These are phyloP conservation scores for Paedocypris sp. DNA, from an alignment of 2,113 vertebrate species.

Conservation along the genomic window DNA sequence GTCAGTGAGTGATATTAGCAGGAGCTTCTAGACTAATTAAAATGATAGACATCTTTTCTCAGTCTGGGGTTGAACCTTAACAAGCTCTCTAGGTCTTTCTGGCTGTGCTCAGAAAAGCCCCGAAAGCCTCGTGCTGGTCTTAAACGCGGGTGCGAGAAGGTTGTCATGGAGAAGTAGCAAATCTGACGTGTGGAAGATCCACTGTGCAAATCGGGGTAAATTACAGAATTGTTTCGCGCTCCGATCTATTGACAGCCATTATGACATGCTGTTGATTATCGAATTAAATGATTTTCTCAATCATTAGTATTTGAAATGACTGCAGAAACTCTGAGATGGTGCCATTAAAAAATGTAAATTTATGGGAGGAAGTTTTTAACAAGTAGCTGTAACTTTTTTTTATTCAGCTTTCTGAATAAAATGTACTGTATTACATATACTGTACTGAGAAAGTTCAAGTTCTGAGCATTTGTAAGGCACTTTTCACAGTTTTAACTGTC, in stretches of 20 bases:
- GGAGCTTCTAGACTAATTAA: slow-evolving; percentile 26
- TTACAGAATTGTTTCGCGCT: background rate
- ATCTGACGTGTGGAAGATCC: background rate
- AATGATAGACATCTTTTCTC: background rate
- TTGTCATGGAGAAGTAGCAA: background rate
- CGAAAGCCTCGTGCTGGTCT: background rate
- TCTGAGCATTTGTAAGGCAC: too few species aligned
- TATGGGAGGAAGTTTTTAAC: too few species aligned
- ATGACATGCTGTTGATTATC: background rate
- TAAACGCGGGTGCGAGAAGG: background rate
- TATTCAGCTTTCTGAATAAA: too few species aligned
- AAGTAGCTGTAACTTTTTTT: too few species aligned
- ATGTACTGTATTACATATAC: too few species aligned
- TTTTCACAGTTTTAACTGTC: too few species aligned
- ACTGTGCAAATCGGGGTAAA: background rate
- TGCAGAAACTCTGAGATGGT: too few species aligned
- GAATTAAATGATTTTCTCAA: background rate
- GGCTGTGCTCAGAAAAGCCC: background rate
- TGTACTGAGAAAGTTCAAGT: too few species aligned
- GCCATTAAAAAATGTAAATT: too few species aligned
- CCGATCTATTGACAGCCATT: background rate
- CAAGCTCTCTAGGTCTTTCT: background rate
- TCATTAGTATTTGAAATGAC: too few species aligned
- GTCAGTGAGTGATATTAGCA: slow-evolving; percentile 24
- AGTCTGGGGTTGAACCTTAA: slow-evolving; percentile 3